Base-by-base conservation (phyloP, 2,888 invertebrate species). In the Stictocephala bisonia region DNA sequence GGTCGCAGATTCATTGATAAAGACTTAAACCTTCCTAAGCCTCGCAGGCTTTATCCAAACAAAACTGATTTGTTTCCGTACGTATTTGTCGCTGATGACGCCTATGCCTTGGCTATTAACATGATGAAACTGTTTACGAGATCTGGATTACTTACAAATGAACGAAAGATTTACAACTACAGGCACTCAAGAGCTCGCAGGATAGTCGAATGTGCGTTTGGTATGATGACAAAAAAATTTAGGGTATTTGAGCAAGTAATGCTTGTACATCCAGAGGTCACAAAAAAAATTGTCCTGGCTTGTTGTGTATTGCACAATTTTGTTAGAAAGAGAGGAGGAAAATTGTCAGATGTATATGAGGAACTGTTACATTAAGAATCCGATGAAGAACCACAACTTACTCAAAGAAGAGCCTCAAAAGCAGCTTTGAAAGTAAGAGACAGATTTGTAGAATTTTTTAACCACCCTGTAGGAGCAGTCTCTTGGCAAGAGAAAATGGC, bases 271-370 rank as follows among this genome's bases (percentile, higher is more conserved):
- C 67, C 67, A 69, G 60, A 68, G 41, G 50, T 58, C 9, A 26
- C 68, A 53, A 69, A 68, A 68, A 9, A 68, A 51, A 73, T 72
- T 20, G 44, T 50, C 26, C 40, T 73, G 31, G 41, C 60, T 11
- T 67, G 67, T n/a, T 67, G 67, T 44, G 67, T 66, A 18, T 64
- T 70, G 41, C 69, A 73, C 68, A 69, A 69, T 48, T 68, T 69
- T 40, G 44, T 73, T 44, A 68, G 73, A 58, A 68, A 73, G 27
- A 73, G 58, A n/a, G 68, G 69, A 68, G 73, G 69, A 56, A 73
- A 48, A 48, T 35, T 73, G 15, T n/a, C 31, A 44, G 69, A 73
- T 44, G 73, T 56, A 26, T 44, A 56, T 68, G 68, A 41, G 27
- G 68, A 73, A 56, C 31, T 60, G 44, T 15, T 71, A 29, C 40